A percentile compares a stretch with the other conserved stretches of the same genome.
Evolutionary conservation across 2,888 invertebrate genomes (phyloP).

Genomic region (Xylophagus ater): DNA sequence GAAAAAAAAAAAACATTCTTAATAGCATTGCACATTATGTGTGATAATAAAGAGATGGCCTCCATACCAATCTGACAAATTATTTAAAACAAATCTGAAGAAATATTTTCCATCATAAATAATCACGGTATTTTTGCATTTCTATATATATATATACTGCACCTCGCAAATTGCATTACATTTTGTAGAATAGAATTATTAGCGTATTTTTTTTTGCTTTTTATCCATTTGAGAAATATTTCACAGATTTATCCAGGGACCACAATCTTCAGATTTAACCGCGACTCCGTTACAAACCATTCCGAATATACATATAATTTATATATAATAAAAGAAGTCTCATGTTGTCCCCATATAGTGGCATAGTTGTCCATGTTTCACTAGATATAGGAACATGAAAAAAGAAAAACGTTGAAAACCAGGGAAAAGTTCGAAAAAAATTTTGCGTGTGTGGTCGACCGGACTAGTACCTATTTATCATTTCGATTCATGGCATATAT

Average conservation of each 20-base stretch:
- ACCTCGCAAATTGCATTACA: background rate
- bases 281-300: background rate
- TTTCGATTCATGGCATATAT: conserved; percentile 9
- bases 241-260: conserved; percentile 6
- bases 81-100: conserved; percentile 4
- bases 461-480: conserved; percentile 10
- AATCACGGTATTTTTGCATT: background rate
- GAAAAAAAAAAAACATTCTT: too few species aligned
- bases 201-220: background rate
- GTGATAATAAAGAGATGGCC: background rate
- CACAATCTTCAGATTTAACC: background rate
- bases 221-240: background rate
- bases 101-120: conserved; percentile 3
- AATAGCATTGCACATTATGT: too few species aligned
- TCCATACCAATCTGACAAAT: conserved; percentile 1
- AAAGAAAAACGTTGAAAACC: too few species aligned
- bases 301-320: too few species aligned
- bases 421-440: background rate
- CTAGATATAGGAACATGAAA: too few species aligned
- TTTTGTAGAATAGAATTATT: background rate
- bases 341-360: too few species aligned
- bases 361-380: too few species aligned
- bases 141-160: background rate
- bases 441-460: conserved; percentile 9
- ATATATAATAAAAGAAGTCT: too few species aligned